Percentiles rank a stretch among this genome's conserved stretches.
phyloP scores from a whole-genome alignment of 2,113 vertebrate species.

The Tupaia tana region DNA sequence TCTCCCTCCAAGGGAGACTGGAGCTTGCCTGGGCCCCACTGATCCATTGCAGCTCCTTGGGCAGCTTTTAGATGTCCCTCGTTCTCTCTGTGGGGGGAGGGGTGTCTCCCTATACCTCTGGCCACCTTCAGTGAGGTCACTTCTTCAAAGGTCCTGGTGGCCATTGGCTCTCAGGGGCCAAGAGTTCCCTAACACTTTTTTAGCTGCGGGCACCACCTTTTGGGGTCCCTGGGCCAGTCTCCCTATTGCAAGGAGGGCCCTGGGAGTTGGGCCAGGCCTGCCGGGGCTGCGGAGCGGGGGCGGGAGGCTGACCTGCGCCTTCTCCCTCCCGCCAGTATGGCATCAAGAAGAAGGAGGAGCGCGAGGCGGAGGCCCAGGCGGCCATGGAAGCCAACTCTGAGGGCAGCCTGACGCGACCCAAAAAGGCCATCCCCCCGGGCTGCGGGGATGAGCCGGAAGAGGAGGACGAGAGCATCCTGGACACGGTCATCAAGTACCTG shows the following conservation, averaged over 20 bases:
- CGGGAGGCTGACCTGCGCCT: background rate
- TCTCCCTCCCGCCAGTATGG: conserved; percentile 90
- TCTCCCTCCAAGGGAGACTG: background rate
- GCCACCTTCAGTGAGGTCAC: background rate
- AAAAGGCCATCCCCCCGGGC: conserved; percentile 91
- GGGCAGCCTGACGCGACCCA: conserved; percentile 96
- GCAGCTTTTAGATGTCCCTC: background rate
- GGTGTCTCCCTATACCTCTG: background rate
- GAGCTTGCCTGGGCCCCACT: background rate
- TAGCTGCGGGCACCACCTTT: background rate
- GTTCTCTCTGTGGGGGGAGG: background rate
- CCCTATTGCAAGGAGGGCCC: background rate
- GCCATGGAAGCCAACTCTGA: conserved; percentile 93
- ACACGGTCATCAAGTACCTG: conserved; percentile 98
- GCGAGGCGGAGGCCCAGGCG: conserved; percentile 94
- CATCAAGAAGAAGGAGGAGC: conserved; percentile 97
- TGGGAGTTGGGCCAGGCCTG: background rate
- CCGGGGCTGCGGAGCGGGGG: too few species aligned
- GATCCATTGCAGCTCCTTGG: background rate
- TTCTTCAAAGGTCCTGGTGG: background rate
- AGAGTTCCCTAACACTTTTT: background rate
- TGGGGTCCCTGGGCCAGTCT: background rate
- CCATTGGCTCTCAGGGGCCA: background rate
- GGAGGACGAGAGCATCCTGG: conserved; percentile 96
- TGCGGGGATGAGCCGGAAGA: conserved; percentile 91